These are phyloP conservation scores for Sussaba pulchella DNA, from an alignment of 2,888 invertebrate genomes.

Conservation along the genomic window DNA sequence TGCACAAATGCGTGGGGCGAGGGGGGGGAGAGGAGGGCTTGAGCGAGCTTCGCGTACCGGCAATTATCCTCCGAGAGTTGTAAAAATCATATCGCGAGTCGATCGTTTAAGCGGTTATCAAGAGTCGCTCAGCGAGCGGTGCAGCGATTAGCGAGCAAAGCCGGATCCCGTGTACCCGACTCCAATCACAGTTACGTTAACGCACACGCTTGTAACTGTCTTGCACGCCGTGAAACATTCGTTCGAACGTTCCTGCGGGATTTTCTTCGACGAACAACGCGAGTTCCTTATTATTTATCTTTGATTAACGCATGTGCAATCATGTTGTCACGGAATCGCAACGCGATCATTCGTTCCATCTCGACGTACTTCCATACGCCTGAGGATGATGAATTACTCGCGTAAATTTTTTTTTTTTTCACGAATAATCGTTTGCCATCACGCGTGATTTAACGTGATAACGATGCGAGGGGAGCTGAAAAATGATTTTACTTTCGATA, in stretches of 20 bases:
- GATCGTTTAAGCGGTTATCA: conserved; percentile 55
- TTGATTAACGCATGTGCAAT: conserved; percentile 45
- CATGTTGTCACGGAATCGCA: conserved; percentile 22
- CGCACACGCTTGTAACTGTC: background rate
- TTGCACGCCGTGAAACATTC: background rate
- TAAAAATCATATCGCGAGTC: conserved; percentile 50
- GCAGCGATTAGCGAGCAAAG: conserved; percentile 53
- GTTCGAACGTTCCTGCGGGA: conserved; percentile 16
- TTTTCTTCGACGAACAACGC: conserved; percentile 16
- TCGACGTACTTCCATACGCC: background rate
- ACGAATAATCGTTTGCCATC: conserved; percentile 1
- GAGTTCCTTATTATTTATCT: conserved; percentile 43
- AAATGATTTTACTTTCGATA: no score
- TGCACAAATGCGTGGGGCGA: conserved; percentile 51
- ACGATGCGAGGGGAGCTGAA: no score
- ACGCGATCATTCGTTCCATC: background rate
- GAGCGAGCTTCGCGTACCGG: conserved; percentile 31
- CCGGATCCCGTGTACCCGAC: conserved; percentile 36
- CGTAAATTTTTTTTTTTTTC: background rate
- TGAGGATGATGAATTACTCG: conserved; percentile 14
- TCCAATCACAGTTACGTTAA: conserved; percentile 7
- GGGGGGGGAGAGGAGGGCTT: no score
- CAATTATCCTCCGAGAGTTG: conserved; percentile 61
- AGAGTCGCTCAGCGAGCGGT: conserved; percentile 36
- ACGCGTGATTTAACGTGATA: background rate